phyloP scores from a whole-genome alignment of 2,113 vertebrate species.

The Crypturellus undulatus region DNA sequence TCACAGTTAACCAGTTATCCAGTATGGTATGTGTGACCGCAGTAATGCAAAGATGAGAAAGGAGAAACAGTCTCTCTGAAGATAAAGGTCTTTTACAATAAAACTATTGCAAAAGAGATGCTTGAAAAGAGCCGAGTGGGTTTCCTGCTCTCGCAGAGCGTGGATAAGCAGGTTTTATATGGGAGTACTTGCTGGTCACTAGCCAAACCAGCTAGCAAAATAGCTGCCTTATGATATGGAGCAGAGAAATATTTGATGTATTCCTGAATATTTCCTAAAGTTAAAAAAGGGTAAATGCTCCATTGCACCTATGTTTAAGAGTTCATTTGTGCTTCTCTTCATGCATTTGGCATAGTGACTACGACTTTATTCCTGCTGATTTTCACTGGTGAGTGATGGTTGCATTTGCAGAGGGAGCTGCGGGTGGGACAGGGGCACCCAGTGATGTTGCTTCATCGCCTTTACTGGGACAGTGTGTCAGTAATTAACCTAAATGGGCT shows the following conservation, averaged over 20 bases:
- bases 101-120: neutral
- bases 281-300: neutral
- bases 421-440: fast-evolving
- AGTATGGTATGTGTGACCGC: neutral
- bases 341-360: neutral
- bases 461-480: neutral
- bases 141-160: neutral
- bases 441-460: neutral
- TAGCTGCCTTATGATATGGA: neutral
- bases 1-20: neutral
- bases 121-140: neutral
- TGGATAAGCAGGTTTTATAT: neutral
- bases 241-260: no score
- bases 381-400: neutral
- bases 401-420: fast-evolving
- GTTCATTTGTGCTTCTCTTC: neutral
- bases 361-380: neutral
- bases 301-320: fast-evolving
- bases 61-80: neutral
- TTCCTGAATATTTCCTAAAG: neutral
- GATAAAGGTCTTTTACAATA: neutral
- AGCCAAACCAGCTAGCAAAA: no score
- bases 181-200: neutral
- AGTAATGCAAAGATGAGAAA: neutral
- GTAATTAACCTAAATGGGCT: neutral